A percentile compares a stretch with the other conserved stretches of the same genome.
Conservation (phyloP, 2,888 invertebrate genomes). For the Caenorhabditis parvicauda region DNA sequence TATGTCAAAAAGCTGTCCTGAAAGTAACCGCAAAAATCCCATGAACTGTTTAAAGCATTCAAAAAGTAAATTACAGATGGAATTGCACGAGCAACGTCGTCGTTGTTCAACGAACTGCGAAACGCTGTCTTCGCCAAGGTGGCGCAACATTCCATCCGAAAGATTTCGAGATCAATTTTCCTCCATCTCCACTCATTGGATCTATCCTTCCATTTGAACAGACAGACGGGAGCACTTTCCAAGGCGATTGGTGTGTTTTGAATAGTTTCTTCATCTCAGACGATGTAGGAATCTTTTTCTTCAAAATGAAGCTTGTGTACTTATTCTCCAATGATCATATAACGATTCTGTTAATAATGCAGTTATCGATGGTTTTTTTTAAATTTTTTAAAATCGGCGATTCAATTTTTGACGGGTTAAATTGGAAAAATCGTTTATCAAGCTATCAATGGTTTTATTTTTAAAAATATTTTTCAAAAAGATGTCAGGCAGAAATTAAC, state of each 20-base stretch:
- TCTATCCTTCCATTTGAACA: slow-evolving; percentile 84
- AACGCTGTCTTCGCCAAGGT: slow-evolving; percentile 81
- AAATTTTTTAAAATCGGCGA: no score
- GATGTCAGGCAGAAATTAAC: no score
- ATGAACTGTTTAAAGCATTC: background rate
- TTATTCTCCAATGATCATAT: no score
- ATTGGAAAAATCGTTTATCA: no score
- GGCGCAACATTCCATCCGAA: slow-evolving; percentile 91
- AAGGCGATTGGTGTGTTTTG: slow-evolving; percentile 78
- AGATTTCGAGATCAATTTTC: slow-evolving; percentile 91
- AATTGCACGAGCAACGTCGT: slow-evolving; percentile 82
- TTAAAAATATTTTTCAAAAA: no score
- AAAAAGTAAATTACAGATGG: slow-evolving; percentile 74
- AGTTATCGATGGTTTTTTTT: slow-evolving; percentile 10
- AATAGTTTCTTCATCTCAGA: no score
- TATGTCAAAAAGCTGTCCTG: no score
- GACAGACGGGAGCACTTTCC: slow-evolving; percentile 91
- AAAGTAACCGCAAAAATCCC: slow-evolving; percentile 2
- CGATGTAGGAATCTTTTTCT: no score
- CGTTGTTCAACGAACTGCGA: slow-evolving; percentile 89
- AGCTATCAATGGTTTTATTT: no score
- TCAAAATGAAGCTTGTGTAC: no score
- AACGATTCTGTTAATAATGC: no score
- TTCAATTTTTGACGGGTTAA: no score
- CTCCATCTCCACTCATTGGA: slow-evolving; percentile 84